A percentile compares a stretch with the other conserved stretches of the same genome.
phyloP scores from a whole-genome alignment of 2,797 vertebrate genomes.

The Carcharodon carcharias region DNA sequence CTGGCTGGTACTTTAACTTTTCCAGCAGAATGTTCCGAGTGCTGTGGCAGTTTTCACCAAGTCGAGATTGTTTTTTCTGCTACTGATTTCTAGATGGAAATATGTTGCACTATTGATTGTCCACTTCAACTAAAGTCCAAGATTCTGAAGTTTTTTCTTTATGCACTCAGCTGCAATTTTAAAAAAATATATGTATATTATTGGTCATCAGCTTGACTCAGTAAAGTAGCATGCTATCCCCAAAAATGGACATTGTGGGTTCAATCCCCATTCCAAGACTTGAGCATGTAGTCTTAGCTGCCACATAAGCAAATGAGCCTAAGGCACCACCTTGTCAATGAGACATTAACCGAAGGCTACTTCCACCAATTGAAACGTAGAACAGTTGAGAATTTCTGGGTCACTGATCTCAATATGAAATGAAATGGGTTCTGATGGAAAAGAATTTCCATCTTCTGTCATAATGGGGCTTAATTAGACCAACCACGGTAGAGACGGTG shows the following conservation, averaged over 20 bases:
- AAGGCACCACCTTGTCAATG: not conserved
- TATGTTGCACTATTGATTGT: not conserved
- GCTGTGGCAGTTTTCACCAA: not conserved
- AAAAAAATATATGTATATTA: not conserved
- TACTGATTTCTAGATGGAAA: not conserved
- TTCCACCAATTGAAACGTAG: not conserved
- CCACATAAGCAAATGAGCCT: not conserved
- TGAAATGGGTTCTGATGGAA: not conserved
- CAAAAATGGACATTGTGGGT: not conserved
- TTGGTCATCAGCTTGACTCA: not conserved
- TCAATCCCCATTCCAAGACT: not conserved
- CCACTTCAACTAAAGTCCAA: not conserved
- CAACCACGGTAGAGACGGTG: not conserved
- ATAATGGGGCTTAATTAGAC: not conserved
- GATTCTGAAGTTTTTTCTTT: not conserved
- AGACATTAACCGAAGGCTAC: not conserved
- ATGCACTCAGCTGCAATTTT: not conserved
- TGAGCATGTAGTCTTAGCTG: no score
- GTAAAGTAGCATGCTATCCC: not conserved
- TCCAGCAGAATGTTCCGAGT: no score
- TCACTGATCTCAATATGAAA: not conserved
- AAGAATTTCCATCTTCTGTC: not conserved
- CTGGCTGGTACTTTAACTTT: not conserved
- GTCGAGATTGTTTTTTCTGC: not conserved
- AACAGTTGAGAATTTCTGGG: not conserved